Evolutionary conservation across 1,140 invertebrate species (phyloP).

Genomic region (Anastrepha obliqua): DNA sequence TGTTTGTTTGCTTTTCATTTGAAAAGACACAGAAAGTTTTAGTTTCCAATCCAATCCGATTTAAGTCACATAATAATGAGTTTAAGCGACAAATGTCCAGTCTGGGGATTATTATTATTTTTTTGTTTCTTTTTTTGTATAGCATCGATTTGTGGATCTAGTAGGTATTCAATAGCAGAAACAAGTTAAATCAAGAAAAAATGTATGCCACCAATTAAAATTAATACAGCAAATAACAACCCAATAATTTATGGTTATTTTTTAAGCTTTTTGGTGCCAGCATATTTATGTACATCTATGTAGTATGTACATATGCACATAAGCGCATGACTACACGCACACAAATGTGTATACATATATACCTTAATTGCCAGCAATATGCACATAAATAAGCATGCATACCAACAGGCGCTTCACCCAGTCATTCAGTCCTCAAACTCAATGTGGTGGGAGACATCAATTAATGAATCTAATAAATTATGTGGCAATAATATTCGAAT

Average conservation of each 20-base stretch:
- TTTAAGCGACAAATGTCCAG: too few relatives aligned
- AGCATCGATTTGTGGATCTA: too few relatives aligned
- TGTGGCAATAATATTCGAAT: background rate
- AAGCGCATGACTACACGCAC: background rate
- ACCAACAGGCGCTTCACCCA: slow-evolving; percentile 10
- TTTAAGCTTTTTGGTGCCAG: too few relatives aligned
- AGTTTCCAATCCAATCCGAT: too few relatives aligned
- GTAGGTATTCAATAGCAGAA: background rate
- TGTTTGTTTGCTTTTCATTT: too few relatives aligned
- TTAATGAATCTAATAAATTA: slow-evolving; percentile 44
- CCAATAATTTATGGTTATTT: too few relatives aligned
- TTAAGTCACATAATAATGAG: too few relatives aligned
- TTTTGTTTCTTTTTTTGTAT: too few relatives aligned
- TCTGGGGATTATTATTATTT: too few relatives aligned
- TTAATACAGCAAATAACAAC: too few relatives aligned
- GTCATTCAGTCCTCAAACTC: background rate
- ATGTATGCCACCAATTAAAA: slow-evolving; percentile 21
- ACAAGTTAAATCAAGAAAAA: background rate
- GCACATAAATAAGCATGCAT: slow-evolving; percentile 6
- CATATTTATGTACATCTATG: too few relatives aligned
- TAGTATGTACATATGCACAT: background rate
- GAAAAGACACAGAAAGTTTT: too few relatives aligned
- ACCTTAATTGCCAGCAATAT: background rate
- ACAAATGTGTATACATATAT: background rate
- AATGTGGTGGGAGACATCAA: slow-evolving; percentile 2